Conservation (phyloP, 2,888 invertebrate genomes). For the Chloroclystis v-ata region DNA sequence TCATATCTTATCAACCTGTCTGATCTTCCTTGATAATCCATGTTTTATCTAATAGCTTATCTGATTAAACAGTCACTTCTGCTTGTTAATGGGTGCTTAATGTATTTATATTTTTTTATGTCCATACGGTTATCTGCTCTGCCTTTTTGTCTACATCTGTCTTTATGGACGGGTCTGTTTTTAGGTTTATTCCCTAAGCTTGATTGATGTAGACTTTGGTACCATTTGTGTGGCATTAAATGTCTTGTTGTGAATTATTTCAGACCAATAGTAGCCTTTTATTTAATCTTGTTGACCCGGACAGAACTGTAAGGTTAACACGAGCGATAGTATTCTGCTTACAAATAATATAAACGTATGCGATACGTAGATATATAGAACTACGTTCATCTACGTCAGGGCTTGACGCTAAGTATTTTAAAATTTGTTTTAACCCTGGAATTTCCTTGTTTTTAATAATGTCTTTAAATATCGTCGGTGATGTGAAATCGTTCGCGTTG, state of each 20-base stretch:
- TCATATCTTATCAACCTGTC: background rate
- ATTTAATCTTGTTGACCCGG: conserved; percentile 36
- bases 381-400: background rate
- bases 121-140: background rate
- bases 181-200: no score
- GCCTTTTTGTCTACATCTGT: background rate
- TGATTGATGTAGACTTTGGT: no score
- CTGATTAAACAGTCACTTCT: conserved; percentile 1
- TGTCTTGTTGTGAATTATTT: conserved; percentile 4
- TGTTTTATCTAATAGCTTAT: conserved; percentile 1
- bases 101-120: conserved; percentile 1
- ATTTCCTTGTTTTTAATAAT: no score
- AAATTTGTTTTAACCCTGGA: no score
- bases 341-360: background rate
- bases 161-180: background rate
- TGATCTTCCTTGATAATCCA: background rate
- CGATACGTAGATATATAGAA: background rate
- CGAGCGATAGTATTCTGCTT: conserved; percentile 19
- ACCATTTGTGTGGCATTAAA: background rate
- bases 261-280: conserved; percentile 15
- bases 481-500: no score
- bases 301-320: conserved; percentile 30
- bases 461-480: no score
- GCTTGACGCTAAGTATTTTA: no score
- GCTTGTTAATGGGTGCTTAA: background rate